Evolutionary conservation across 2,797 vertebrate genomes (phyloP), one percentile per base, ranked within the genome.

Genomic region (Pelodytes ibericus): DNA sequence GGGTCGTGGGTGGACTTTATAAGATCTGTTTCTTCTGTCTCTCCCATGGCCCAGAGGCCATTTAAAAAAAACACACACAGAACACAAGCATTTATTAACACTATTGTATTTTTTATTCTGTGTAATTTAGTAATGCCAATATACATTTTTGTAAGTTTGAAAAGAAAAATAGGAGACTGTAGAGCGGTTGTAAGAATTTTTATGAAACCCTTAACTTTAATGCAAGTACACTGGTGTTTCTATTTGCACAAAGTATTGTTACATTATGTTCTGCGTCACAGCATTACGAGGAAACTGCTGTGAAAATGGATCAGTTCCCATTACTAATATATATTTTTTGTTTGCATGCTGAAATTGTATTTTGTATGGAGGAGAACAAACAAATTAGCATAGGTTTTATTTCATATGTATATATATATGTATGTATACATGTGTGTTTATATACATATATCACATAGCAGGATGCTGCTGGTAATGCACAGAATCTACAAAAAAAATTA

Each of bases 181-280:
- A 73, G 71, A 66, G 26, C 26, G 85, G 85, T 89, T 90, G 89
- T 90, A 87, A 88, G 89, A 84, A 83, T 89, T 91, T 72, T 91
- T 91, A 89, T 88, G 90, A 90, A 87, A 87, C 92, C 90, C 88
- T 92, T 87, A 89, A 89, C 90, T 88, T 88, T 89, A 86, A 91
- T 87, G 90, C 90, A 93, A 91, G 85, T 96, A 95, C 95, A 96
- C 95, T 97, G 95, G 93, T 96, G 91, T 95, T 94, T 87, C 88
- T 90, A 89, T 90, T 96, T 97, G 96, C 96, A 98, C 95, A 96
- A 83, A 79, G 85, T 94, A 88, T 92, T 94, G 91, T 88, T 86
- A 86, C 88, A 88, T 93, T 89, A 91, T 90, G 86, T 89, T 85
- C 83, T 84, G 84, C 88, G 89, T 92, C 91, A 90, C 88, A 84